phyloP scores from a whole-genome alignment of 2,113 vertebrate species.

The Hipposideros armiger region DNA sequence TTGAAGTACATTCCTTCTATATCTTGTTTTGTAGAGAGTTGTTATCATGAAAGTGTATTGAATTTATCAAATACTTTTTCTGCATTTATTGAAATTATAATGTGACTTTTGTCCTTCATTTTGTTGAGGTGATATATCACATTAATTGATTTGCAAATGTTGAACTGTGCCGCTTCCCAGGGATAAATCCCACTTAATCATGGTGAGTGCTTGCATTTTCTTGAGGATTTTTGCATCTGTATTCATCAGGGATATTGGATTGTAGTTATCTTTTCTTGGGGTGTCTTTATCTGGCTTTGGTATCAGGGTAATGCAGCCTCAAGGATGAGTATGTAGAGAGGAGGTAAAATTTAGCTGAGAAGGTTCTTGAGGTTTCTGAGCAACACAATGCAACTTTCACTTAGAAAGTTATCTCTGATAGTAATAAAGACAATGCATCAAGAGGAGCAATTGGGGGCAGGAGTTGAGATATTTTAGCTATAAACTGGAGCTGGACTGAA shows the following conservation, averaged over 20 bases:
- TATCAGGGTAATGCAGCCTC: background rate
- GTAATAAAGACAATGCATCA: conserved; percentile 4
- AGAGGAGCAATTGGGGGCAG: background rate
- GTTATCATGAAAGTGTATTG: background rate
- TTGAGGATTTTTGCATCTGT: background rate
- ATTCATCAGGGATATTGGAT: background rate
- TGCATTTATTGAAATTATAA: background rate
- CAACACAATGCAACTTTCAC: background rate
- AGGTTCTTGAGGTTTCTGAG: background rate
- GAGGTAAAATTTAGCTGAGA: background rate
- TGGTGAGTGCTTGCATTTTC: background rate
- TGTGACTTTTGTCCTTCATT: background rate
- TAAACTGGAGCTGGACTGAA: background rate
- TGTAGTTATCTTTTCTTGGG: background rate
- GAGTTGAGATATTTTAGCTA: background rate
- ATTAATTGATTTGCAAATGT: background rate
- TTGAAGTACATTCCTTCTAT: background rate
- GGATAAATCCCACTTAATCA: background rate
- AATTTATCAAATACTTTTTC: background rate
- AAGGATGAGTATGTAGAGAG: background rate
- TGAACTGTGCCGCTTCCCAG: background rate
- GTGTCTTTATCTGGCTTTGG: background rate
- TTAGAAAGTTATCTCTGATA: conserved; percentile 14
- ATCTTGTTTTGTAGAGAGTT: background rate
- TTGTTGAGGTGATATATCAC: background rate